Conservation (phyloP, 2,888 invertebrate species). For the Deilephila elpenor region DNA sequence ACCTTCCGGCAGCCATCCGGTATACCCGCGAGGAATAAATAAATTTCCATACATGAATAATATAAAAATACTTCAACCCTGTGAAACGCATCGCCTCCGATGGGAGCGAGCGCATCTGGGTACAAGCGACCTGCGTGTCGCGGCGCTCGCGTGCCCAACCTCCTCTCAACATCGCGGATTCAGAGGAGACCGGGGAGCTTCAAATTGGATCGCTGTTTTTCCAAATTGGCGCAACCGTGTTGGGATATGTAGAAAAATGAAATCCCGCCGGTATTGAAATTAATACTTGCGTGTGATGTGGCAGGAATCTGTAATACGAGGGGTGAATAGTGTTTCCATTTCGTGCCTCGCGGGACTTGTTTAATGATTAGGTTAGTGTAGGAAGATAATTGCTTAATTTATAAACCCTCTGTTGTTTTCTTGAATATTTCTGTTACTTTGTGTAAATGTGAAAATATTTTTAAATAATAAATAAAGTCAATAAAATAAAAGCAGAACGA, state of each 20-base stretch:
- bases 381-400: not conserved
- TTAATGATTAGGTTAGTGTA: not conserved
- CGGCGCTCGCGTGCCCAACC: not conserved
- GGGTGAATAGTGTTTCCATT: not conserved
- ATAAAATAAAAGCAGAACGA: too few species aligned
- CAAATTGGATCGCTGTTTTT: slow-evolving; percentile 36
- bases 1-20: not conserved
- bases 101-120: slow-evolving; percentile 58
- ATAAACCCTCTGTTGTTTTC: not conserved
- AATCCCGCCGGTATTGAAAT: slow-evolving; percentile 2
- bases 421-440: not conserved
- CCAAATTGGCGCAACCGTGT: slow-evolving; percentile 49
- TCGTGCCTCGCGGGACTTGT: not conserved
- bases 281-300: slow-evolving; percentile 10
- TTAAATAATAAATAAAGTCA: not conserved
- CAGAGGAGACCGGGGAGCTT: not conserved
- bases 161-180: not conserved
- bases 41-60: slow-evolving; percentile 25
- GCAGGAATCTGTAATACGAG: not conserved
- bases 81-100: slow-evolving; percentile 44
- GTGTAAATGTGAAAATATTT: not conserved
- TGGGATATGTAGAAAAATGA: slow-evolving; percentile 2
- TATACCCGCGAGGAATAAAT: slow-evolving; percentile 11
- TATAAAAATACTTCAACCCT: slow-evolving; percentile 14
- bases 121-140: slow-evolving; percentile 7